Evolutionary conservation across 2,888 invertebrate species (phyloP).

Genomic region (Halictus quadricinctus): DNA sequence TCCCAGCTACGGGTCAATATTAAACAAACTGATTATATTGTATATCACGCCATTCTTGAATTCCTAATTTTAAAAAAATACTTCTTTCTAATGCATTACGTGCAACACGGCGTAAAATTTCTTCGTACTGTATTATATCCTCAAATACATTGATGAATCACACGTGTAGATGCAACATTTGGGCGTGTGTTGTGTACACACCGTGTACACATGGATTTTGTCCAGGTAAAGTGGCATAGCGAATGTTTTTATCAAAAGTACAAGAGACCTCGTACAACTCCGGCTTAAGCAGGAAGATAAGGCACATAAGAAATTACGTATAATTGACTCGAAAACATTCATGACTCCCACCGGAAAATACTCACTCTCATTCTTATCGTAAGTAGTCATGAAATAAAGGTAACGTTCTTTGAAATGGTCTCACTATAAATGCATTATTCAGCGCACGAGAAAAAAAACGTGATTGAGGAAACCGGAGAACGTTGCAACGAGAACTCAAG

Average conservation of each 20-base stretch:
- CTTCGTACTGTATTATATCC: conserved; percentile 38
- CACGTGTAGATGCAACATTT: conserved; percentile 46
- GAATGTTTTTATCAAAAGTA: conserved; percentile 48
- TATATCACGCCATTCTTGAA: conserved; percentile 14
- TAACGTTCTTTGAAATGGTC: conserved; percentile 44
- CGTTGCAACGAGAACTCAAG: conserved; percentile 56
- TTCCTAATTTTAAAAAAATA: conserved; percentile 28
- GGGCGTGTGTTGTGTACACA: conserved; percentile 19
- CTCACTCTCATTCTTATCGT: conserved; percentile 55
- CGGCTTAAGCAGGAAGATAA: conserved; percentile 55
- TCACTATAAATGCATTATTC: conserved; percentile 55
- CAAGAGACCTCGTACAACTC: conserved; percentile 29
- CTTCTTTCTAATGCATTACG: conserved; percentile 24
- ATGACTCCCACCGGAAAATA: conserved; percentile 25
- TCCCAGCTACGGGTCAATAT: neutral
- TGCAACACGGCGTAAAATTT: conserved; percentile 33
- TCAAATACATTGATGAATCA: conserved; percentile 30
- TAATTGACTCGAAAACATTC: conserved; percentile 24
- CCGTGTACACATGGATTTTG: conserved; percentile 30
- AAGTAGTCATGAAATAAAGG: conserved; percentile 49
- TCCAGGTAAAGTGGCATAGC: conserved; percentile 33
- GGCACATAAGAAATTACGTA: conserved; percentile 26
- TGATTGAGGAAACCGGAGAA: conserved; percentile 64
- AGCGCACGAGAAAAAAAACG: conserved; percentile 51
- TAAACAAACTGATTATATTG: neutral